Evolutionary conservation across 1,140 invertebrate species (phyloP), one percentile per base, ranked within the genome.

Genomic region (Ridgeia piscesae): DNA sequence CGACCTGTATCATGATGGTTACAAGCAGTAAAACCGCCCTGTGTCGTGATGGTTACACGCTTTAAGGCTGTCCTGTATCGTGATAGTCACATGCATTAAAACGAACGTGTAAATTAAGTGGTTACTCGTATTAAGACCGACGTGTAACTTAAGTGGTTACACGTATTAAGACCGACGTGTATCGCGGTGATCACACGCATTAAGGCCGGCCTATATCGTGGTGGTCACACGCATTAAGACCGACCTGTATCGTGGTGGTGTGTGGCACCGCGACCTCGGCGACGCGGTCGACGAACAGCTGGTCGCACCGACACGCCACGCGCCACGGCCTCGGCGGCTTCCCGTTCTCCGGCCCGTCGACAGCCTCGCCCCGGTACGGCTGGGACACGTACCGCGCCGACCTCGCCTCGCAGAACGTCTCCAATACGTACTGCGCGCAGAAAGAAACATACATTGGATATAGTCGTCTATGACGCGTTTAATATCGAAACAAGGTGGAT

Each of bases 321-420:
- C 34, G 58, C 94, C 94, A 95, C 0, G 94, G 94, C 0, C 93
- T 93, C 0, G 94, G 94, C 0, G 94, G 93, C 11, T 77, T 91
- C 21, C 94, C 94, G 89, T 94, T 94, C 42, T 94, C 35, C 0
- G 94, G 94, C 14, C 94, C 94, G 91, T 95, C 94, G 1, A 95
- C 93, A 6, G 91, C 89, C 9, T 93, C 93, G 1, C 94, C 94
- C 11, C 92, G 88, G 89, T 93, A 95, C 1, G 94, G 94, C 91
- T 93, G 93, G 33, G 92, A 91, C n/a, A 93, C 93, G 89, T 91
- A 94, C 33, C 93, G 92, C 1, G 94, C 94, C 42, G 91, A 92
- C 17, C 95, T 92, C 14, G 48, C 91, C 91, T 95, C 95, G 33
- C 91, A 93, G 91, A 93, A 95, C 6, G 95, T 94, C 91, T 95